Evolutionary conservation across 2,797 vertebrate species (phyloP).

Genomic region (Hirundo rustica): DNA sequence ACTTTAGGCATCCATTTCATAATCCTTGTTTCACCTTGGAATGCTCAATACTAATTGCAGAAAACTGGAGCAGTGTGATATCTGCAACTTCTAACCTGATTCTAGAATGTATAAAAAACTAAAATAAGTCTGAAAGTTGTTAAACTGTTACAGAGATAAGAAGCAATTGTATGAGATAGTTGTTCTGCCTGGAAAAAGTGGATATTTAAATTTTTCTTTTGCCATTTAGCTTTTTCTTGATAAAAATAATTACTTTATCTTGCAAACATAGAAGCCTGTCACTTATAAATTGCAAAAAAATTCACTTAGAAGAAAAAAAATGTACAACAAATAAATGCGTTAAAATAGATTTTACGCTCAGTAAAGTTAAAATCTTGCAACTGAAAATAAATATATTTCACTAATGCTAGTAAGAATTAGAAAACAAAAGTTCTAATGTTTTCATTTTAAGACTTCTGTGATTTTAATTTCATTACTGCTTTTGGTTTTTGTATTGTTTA

Average conservation of each 20-base stretch:
- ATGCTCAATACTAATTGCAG: neutral
- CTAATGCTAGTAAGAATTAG: neutral
- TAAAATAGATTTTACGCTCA: neutral
- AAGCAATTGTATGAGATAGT: neutral
- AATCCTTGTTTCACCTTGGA: neutral
- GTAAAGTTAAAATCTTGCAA: neutral
- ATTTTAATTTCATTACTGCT: neutral
- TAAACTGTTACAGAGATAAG: conserved; percentile 14
- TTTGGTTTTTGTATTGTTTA: neutral
- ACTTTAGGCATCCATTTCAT: neutral
- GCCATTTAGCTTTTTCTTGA: conserved; percentile 9
- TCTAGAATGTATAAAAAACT: neutral
- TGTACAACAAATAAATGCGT: neutral
- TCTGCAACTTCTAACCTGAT: neutral
- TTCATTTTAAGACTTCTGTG: neutral
- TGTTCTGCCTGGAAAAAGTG: neutral
- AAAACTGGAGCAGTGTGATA: neutral
- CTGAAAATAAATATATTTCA: neutral
- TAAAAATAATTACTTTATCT: conserved; percentile 39
- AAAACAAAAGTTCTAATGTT: neutral
- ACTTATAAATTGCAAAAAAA: neutral
- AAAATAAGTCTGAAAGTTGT: conserved; percentile 12
- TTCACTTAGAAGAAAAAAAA: neutral
- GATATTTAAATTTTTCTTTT: conserved; percentile 14
- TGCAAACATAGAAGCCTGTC: neutral